A percentile compares a stretch with the other conserved stretches of the same genome.
Evolutionary conservation across 2,888 invertebrate species (phyloP).

Genomic region (Amblyjoppa fuscipennis): DNA sequence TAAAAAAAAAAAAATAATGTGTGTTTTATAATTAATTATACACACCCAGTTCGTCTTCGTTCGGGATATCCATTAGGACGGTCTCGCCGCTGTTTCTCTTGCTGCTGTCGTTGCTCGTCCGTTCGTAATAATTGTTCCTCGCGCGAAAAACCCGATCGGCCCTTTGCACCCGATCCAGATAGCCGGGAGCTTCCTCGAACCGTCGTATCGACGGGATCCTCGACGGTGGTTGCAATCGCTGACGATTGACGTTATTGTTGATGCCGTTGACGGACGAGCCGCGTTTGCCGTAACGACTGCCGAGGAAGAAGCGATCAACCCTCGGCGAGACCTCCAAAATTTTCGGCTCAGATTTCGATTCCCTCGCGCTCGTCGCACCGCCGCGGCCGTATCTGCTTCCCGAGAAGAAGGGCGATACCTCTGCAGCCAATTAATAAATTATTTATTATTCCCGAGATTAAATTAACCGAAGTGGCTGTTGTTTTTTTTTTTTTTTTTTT

Average conservation of each 20-base stretch:
- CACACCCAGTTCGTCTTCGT: conserved; percentile 56
- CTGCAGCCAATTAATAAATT: conserved; percentile 39
- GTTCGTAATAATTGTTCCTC: conserved; percentile 51
- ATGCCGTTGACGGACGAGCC: conserved; percentile 37
- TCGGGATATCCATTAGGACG: conserved; percentile 42
- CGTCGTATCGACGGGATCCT: conserved; percentile 60
- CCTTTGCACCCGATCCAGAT: conserved; percentile 69
- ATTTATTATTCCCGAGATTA: conserved; percentile 23
- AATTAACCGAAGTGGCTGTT: not conserved
- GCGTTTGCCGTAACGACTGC: conserved; percentile 83
- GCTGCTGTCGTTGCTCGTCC: conserved; percentile 45
- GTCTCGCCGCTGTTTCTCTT: conserved; percentile 48
- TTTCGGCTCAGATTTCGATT: conserved; percentile 64
- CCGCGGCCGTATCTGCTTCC: conserved; percentile 80
- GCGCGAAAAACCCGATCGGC: conserved; percentile 42
- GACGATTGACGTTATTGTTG: not conserved
- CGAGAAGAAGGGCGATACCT: conserved; percentile 70
- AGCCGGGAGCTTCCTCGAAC: conserved; percentile 72
- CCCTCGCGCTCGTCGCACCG: conserved; percentile 45
- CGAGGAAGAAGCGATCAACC: conserved; percentile 81
- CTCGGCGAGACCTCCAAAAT: conserved; percentile 75
- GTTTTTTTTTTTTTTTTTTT: not conserved
- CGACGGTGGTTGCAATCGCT: conserved; percentile 12
- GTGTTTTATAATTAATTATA: conserved; percentile 11
- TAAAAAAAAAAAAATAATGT: no score